Evolutionary conservation across 2,888 invertebrate species (phyloP), one percentile per base, ranked within the genome.

Genomic region (Romanomermis culicivorax): DNA sequence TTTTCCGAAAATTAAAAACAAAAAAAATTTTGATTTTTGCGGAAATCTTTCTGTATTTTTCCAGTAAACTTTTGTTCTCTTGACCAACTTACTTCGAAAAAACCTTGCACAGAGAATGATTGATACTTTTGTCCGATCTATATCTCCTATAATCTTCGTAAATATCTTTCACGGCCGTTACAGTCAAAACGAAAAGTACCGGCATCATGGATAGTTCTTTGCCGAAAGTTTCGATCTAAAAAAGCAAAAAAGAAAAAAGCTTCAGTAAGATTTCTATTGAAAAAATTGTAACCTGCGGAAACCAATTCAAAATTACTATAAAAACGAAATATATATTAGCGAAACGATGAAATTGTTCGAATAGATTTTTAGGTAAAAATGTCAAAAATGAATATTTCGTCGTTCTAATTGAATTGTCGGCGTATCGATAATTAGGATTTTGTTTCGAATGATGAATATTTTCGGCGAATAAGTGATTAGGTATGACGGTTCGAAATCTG

Each of bases 301-400:
- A 82, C 88, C 88, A 91, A 74, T 93, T 93, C 60, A 93, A 78
- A 63, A 89, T 74, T 64, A 91, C 88, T 69, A 95, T 89, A 69
- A 89, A 85, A 68, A 93, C 82, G 74, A 95, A 95, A 76, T 93
- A 95, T 66, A 95, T 77, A 77, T 95, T 95, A 60, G 93, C 93
- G 68, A 89, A 85, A 59, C 93, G 80, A 73, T 91, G 91, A 72
- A 95, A 91, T 74, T 95, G 47, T 75, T 93, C 91, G 71, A 91
- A 79, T 58, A 95, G 76, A 74, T 93, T 93, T 72, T 89, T 84
- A 56, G 93, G 91, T 68, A 95, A 74, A 74, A 95, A 95, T 63
- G 86, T 88, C 61, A 89, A 75, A 57, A 86, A 68, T 26, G 88
- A 88, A 72, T 95, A 95, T 74, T 93, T 91, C 54, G 88, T 88